These are phyloP conservation scores for Hipposideros larvatus DNA, from an alignment of 2,797 vertebrate species.

Conservation along the genomic window DNA sequence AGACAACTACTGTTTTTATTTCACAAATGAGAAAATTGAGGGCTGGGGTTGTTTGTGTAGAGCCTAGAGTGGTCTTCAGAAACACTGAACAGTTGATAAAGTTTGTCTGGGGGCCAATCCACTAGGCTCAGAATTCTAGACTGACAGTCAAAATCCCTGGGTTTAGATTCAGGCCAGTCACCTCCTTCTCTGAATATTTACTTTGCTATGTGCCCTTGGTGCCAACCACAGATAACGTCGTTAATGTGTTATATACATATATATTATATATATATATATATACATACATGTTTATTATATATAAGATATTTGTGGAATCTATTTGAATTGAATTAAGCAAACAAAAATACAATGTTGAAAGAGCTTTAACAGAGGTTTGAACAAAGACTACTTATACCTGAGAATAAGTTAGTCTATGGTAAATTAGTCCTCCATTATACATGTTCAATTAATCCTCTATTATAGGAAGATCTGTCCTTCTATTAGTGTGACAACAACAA, in stretches of 20 bases:
- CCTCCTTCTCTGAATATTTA: not conserved
- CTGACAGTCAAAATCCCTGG: not conserved
- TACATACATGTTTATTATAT: not conserved
- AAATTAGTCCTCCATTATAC: not conserved
- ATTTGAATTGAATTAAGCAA: not conserved
- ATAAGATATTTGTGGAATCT: conserved; percentile 2
- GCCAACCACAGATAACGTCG: not conserved
- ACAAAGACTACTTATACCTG: not conserved
- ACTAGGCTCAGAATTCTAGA: not conserved
- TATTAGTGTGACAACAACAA: not conserved
- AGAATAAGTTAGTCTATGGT: not conserved
- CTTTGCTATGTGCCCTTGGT: not conserved
- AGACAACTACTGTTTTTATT: not conserved
- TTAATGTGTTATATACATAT: not conserved
- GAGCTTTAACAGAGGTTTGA: not conserved
- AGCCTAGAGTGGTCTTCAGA: not conserved
- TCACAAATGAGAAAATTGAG: not conserved
- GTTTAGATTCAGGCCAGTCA: not conserved
- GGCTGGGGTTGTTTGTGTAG: not conserved
- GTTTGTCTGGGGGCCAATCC: not conserved
- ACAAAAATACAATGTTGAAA: not conserved
- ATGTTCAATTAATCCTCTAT: not conserved
- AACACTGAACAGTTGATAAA: not conserved
- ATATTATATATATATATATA: not conserved
- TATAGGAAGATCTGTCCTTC: not conserved